Conservation (phyloP, 2,888 invertebrate species). For the Drosophila tanythrix region DNA sequence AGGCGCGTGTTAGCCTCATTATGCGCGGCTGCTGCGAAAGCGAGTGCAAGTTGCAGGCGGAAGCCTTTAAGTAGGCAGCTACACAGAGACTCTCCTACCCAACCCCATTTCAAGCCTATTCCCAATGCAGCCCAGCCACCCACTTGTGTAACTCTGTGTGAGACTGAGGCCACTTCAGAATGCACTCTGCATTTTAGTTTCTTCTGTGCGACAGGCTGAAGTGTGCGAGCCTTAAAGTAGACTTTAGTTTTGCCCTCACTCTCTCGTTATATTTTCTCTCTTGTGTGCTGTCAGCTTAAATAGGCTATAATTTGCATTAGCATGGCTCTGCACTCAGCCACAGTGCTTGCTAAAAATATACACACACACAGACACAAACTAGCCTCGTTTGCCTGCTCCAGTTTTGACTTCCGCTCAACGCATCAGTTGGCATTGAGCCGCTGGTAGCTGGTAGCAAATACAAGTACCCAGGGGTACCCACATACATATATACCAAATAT, state of each 20-base stretch:
- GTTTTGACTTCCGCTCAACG: constrained; percentile 59
- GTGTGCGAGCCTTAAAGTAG: constrained; percentile 59
- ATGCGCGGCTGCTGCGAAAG: constrained; percentile 69
- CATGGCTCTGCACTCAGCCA: constrained; percentile 70
- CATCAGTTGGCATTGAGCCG: constrained; percentile 55
- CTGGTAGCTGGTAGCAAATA: constrained; percentile 4
- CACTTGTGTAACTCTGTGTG: constrained; percentile 47
- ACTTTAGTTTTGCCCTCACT: constrained; percentile 45
- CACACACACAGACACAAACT: constrained; percentile 9
- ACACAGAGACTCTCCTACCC: constrained; percentile 1
- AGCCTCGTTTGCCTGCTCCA: constrained; percentile 57
- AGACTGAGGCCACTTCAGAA: constrained; percentile 46
- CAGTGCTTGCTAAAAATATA: constrained; percentile 53
- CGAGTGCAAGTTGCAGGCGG: constrained; percentile 45
- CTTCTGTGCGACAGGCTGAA: constrained; percentile 62
- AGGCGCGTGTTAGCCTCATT: constrained; percentile 76
- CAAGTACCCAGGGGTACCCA: constrained; percentile 6
- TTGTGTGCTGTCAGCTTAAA: constrained; percentile 61
- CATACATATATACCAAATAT: constrained; percentile 18
- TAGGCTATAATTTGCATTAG: constrained; percentile 79
- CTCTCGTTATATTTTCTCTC: not conserved
- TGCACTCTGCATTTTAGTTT: constrained; percentile 67
- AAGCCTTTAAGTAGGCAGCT: constrained; percentile 71
- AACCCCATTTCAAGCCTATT: constrained; percentile 1
- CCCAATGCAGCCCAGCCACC: constrained; percentile 3